A percentile compares a stretch with the other conserved stretches of the same genome.
phyloP scores from a whole-genome alignment of 1,140 invertebrate species.

The Belonocnema kinseyi region DNA sequence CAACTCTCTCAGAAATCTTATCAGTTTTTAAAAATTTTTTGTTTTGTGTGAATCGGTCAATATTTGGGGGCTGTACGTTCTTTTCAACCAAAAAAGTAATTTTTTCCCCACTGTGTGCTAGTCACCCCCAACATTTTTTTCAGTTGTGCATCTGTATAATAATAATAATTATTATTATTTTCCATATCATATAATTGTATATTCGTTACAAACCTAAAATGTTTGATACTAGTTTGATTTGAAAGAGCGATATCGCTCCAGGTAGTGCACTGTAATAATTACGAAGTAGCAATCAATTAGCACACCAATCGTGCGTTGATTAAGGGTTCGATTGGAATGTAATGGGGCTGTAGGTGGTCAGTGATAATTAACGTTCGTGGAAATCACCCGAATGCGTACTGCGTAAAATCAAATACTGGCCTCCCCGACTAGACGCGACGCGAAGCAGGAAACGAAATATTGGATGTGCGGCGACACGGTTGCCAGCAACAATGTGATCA shows the following conservation, averaged over 20 bases:
- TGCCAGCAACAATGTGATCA: slow-evolving; percentile 42
- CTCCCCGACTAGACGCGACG: slow-evolving; percentile 41
- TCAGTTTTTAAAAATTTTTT: no score
- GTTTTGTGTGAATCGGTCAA: no score
- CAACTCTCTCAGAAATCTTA: no score
- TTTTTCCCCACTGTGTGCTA: no score
- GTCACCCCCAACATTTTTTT: no score
- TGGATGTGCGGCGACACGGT: slow-evolving; percentile 54
- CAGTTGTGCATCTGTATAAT: no score
- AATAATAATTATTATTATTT: no score
- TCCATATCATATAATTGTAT: background rate
- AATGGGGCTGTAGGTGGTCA: slow-evolving; percentile 75
- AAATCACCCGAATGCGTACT: slow-evolving; percentile 69
- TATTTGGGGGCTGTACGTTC: no score
- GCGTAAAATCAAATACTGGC: slow-evolving; percentile 73
- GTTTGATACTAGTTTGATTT: slow-evolving; percentile 58
- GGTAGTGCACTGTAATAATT: slow-evolving; percentile 75
- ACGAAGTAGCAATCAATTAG: slow-evolving; percentile 76
- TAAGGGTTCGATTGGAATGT: slow-evolving; percentile 76
- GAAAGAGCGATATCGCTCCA: slow-evolving; percentile 67
- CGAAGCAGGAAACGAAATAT: slow-evolving; percentile 70
- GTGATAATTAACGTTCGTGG: slow-evolving; percentile 75
- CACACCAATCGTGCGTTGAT: slow-evolving; percentile 76
- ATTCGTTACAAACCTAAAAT: slow-evolving; percentile 38
- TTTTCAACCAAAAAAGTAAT: no score